Evolutionary conservation across 2,888 invertebrate species (phyloP).

Genomic region (Parnassius glacialis): DNA sequence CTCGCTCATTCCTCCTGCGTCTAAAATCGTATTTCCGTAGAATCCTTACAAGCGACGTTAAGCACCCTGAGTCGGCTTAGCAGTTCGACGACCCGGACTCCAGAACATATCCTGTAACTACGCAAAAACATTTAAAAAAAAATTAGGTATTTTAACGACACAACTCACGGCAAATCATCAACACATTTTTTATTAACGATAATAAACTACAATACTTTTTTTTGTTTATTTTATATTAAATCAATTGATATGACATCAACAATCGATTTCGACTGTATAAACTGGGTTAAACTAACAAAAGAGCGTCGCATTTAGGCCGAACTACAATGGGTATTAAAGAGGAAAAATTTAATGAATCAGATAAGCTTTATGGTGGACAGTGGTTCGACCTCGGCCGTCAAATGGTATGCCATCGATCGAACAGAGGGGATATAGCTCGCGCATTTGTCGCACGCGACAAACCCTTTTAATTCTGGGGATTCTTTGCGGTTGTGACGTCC

Average conservation of each 20-base stretch:
- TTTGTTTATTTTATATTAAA: conserved; percentile 36
- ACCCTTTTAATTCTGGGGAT: conserved; percentile 36
- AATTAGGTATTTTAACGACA: conserved; percentile 44
- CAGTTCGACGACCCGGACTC: conserved; percentile 72
- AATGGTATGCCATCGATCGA: conserved; percentile 71
- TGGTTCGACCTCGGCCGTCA: conserved; percentile 78
- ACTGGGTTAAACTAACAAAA: conserved; percentile 74
- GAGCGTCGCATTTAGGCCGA: conserved; percentile 60
- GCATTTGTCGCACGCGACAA: conserved; percentile 52
- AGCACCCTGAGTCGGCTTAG: conserved; percentile 75
- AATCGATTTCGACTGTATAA: conserved; percentile 66
- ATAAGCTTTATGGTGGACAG: conserved; percentile 75
- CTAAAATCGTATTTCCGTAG: conserved; percentile 80
- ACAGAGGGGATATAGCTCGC: conserved; percentile 58
- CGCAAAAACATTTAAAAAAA: conserved; percentile 50
- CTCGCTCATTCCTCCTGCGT: conserved; percentile 53
- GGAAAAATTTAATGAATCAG: conserved; percentile 69
- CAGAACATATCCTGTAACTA: conserved; percentile 56
- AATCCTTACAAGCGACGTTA: conserved; percentile 79
- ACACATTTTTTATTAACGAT: not conserved
- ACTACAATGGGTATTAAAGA: conserved; percentile 58
- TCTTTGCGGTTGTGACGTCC: conserved; percentile 21
- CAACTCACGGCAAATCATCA: conserved; percentile 4
- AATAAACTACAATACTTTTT: not conserved
- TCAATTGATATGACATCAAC: conserved; percentile 46